These are phyloP conservation scores for Pyrocephalus nanus DNA, from an alignment of 2,797 vertebrate species.

Conservation along the genomic window DNA sequence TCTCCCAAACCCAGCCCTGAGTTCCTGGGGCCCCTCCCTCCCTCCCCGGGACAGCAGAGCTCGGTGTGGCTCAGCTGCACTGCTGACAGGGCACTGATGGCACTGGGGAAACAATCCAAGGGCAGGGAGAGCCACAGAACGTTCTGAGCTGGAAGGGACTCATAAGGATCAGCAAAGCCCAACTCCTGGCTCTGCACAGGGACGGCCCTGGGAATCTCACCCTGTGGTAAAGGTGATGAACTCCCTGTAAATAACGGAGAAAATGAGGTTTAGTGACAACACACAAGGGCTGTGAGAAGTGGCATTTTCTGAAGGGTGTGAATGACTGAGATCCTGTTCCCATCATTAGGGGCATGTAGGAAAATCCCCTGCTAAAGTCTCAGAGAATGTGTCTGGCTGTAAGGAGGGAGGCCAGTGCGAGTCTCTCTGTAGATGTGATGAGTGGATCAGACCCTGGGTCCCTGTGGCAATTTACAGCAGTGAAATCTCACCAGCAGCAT, in stretches of 20 bases:
- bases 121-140: neutral
- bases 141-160: neutral
- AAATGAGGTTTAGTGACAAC: neutral
- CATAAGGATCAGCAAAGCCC: neutral
- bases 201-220: neutral
- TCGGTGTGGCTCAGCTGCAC: no score
- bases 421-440: neutral
- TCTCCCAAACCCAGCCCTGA: neutral
- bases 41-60: neutral
- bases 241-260: neutral
- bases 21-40: neutral
- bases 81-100: fast-evolving
- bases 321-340: neutral
- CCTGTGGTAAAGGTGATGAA: neutral
- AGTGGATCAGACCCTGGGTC: neutral
- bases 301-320: neutral
- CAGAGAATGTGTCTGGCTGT: neutral
- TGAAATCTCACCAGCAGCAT: neutral
- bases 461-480: neutral
- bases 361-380: neutral
- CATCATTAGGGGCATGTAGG: neutral
- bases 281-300: neutral
- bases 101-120: neutral
- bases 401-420: neutral
- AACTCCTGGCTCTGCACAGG: neutral